Base-by-base conservation (phyloP, 2,888 invertebrate species). In the Mesorhabditis spiculigera region DNA sequence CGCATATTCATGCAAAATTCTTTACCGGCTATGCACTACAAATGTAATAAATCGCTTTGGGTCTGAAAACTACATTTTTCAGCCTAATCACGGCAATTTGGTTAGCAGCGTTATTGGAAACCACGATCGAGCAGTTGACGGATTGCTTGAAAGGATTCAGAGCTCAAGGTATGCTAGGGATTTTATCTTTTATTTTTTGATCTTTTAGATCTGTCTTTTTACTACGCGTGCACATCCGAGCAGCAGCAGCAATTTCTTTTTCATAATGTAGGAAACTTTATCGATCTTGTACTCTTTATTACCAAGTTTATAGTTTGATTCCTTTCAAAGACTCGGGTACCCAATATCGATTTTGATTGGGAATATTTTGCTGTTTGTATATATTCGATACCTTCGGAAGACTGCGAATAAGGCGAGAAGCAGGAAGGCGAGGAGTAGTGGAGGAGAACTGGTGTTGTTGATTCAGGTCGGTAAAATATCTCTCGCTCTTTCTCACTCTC, bases 301-400 rank as follows among this genome's bases (percentile, higher is more conserved):
- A 28, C 28, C 28, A 28, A 28, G 28, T 28, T 28, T 28, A 3
- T 50, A 50, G 58, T 50, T 50, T 50, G 58, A 50, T n/a, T 13
- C 58, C n/a, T 50, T 50, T 50, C 58, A 50, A 50, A 1, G 58
- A 13, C 58, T 50, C 58, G n/a, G 8, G 8, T 50, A 50, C 58
- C 58, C 58, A 50, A 50, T 50, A 10, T 10, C 58, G 8, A 50
- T 50, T 50, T n/a, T 50, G 10, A 50, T 50, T n/a, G 58, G 58
- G n/a, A 50, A 50, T n/a, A 50, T 50, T 50, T 50, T 50, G 10
- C 58, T 50, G 8, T 50, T 50, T 50, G 58, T 50, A n/a, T 50
- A 50, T n/a, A n/a, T 50, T 50, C 58, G 58, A 50, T 50, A 50
- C 58, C 10, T 50, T 50, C 58, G 58, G 8, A 10, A n/a, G 10